Percentiles rank a stretch among this genome's conserved stretches.
phyloP scores from a whole-genome alignment of 1,140 invertebrate species.

The Cotesia glomerata region DNA sequence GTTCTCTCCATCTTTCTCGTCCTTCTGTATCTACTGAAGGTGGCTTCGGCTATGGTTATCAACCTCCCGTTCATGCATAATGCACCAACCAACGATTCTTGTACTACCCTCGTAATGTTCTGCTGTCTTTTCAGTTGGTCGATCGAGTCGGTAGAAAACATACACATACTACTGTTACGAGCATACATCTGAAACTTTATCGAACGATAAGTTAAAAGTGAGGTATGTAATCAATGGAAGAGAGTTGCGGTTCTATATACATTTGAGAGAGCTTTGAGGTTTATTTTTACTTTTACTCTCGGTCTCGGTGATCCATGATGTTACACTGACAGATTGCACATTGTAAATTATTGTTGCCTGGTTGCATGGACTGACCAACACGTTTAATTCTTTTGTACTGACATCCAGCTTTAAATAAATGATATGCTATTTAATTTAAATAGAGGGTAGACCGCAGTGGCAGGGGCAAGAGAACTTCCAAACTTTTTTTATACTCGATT shows the following conservation, averaged over 20 bases:
- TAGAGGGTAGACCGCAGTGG: too few species aligned
- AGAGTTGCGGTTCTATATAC: too few species aligned
- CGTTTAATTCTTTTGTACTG: too few species aligned
- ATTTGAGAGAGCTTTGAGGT: not conserved
- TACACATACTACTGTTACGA: not conserved
- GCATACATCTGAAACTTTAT: too few species aligned
- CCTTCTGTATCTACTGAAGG: not conserved
- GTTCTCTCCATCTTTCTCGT: not conserved
- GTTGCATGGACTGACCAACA: too few species aligned
- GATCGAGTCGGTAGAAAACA: not conserved
- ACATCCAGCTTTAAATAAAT: too few species aligned
- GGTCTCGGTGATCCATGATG: too few species aligned
- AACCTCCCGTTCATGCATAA: slow-evolving; percentile 50
- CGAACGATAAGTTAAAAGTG: not conserved
- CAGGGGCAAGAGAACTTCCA: too few species aligned
- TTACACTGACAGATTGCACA: too few species aligned
- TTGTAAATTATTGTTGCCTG: too few species aligned
- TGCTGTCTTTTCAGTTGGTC: slow-evolving; percentile 1
- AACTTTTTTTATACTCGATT: too few species aligned
- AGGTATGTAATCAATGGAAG: not conserved
- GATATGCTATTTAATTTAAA: too few species aligned
- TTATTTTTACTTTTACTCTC: not conserved
- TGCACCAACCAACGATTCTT: slow-evolving; percentile 39
- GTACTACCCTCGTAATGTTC: slow-evolving; percentile 7
- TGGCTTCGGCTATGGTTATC: slow-evolving; percentile 38